Base-by-base conservation (phyloP, 2,888 invertebrate species). In the Troides aeacus region DNA sequence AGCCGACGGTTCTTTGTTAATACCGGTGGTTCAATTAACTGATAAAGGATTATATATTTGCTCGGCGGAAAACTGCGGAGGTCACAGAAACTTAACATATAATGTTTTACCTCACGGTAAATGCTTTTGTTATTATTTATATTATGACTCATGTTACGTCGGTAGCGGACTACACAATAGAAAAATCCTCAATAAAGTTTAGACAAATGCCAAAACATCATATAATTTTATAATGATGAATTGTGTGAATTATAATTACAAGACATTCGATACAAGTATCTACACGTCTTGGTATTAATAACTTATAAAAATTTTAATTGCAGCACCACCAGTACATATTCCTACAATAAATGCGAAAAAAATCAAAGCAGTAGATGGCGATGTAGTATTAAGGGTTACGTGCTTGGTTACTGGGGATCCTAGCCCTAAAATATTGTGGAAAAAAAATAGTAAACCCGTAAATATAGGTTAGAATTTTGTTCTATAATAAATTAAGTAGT, bases 41-140 rank as follows among this genome's bases (percentile, higher is more conserved):
- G 57, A 64, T 7, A 50, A 23, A 12, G 68, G 68, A 10, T 24
- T 18, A 36, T 69, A 69, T 53, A 59, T 58, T 53, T 69, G 68
- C 39, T 15, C 39, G 18, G 68, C 59, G 18, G 21, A 53, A 24
- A 69, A 63, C 30, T 30, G 10, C 2, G 39, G 50, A 36, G 59
- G 64, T 39, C 57, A 30, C 30, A 30, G 18, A 8, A 64, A 24
- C 15, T 17, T 69, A 18, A 63, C 58, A 7, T 64, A 64, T 60
- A 6, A 53, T 46, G 36, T 69, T 23, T 21, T 46, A 7, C 46
- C 59, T 21, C 7, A 30, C 5, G 59, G 64, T 69, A 69, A 69
- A 17, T 62, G 21, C 61, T 62, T 53, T 24, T 23, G 4, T 23
- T 23, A 23, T 58, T 58, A 6, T 57, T 66, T 15, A n/a, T 53